phyloP scores from a whole-genome alignment of 1,140 invertebrate genomes.

The Calliphora vicina region DNA sequence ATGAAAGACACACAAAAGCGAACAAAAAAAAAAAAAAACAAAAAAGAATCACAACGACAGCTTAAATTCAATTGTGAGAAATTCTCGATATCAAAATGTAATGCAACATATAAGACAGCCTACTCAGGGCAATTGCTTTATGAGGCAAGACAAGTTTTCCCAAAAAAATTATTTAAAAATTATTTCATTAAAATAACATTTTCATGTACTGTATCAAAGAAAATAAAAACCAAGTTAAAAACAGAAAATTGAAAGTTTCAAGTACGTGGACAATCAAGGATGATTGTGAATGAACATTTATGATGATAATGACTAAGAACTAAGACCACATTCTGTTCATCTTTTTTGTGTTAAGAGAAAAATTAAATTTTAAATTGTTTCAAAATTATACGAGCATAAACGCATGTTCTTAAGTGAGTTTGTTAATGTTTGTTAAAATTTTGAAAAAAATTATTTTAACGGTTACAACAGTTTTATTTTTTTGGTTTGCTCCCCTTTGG shows the following conservation, averaged over 20 bases:
- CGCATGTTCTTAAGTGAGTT: neutral
- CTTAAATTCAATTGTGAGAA: neutral
- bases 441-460: neutral
- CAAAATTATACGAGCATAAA: neutral
- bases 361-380: slow-evolving; percentile 1
- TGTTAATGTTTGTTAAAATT: neutral
- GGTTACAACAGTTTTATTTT: too few species aligned
- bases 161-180: neutral
- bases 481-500: too few species aligned
- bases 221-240: neutral
- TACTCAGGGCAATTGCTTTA: neutral
- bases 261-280: neutral
- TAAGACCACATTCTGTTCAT: neutral
- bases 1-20: too few species aligned
- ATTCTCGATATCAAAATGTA: neutral
- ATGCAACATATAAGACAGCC: neutral
- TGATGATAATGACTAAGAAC: neutral
- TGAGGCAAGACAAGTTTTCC: neutral
- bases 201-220: neutral
- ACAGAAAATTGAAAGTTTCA: slow-evolving; percentile 5
- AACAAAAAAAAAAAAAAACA: too few species aligned
- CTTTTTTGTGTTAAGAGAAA: neutral
- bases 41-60: neutral
- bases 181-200: slow-evolving; percentile 7
- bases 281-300: neutral